Evolutionary conservation across 2,797 vertebrate species (phyloP), one percentile per base, ranked within the genome.

Genomic region (Avahi laniger): DNA sequence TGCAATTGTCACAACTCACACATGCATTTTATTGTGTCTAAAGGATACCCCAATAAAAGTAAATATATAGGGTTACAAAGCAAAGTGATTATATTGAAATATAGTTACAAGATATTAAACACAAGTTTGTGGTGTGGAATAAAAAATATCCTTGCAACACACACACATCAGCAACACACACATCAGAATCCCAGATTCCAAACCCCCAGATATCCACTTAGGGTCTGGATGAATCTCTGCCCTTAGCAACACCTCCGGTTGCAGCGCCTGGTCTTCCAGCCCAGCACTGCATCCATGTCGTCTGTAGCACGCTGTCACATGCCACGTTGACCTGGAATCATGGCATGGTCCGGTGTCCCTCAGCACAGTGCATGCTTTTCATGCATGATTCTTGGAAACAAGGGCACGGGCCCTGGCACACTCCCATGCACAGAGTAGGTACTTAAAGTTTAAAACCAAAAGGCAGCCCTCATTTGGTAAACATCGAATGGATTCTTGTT

Each of bases 221-320:
- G 12, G 57, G 14, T 13, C 28, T 65, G 41, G 50, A 30, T 54
- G 43, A 75, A 41, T 2, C 35, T 18, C 0, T 13, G 17, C n/a
- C 8, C 43, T 41, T 4, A 12, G 72, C 1, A 5, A 1, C 4
- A 9, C 10, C 35, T 65, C 4, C 54, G 10, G 7, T 20, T 0
- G 5, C 6, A 41, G 57, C 5, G 7, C 14, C 12, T 10, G 22
- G 33, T 38, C 11, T 41, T 43, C n/a, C 4, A 12, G 30, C 30
- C 30, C 48, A 22, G 18, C 0, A 2, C 5, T 3, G 8, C 17
- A 6, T 61, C 13, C 3, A 15, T 17, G 7, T 61, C 14, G 6
- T 41, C 33, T 8, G 4, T 1, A 7, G 12, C 22, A 30, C 3
- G 4, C 33, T 0, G 24, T 43, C 11, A 30, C 1, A 1, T 13